Conservation (phyloP, 2,888 invertebrate genomes). For the Eilema depressum region DNA sequence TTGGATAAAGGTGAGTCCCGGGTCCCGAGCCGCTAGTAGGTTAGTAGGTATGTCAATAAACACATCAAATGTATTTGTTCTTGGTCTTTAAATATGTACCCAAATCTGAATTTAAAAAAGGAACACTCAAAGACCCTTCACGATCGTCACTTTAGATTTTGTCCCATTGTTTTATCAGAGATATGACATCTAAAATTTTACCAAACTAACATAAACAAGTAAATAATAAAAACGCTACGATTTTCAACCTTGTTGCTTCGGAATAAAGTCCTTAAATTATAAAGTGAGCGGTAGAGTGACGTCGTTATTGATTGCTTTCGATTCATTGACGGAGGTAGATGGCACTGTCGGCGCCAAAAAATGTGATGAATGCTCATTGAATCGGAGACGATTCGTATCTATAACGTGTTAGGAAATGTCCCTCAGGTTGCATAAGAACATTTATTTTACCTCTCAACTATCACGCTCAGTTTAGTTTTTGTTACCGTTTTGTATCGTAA, state of each 20-base stretch:
- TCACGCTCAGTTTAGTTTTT: neutral
- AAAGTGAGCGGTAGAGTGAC: conserved; percentile 21
- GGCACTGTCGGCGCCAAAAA: conserved; percentile 44
- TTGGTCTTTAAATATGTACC: neutral
- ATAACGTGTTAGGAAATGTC: conserved; percentile 49
- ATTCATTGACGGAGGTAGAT: conserved; percentile 54
- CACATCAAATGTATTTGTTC: neutral
- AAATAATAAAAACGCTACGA: neutral
- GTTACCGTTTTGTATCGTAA: conserved; percentile 7
- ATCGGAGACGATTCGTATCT: conserved; percentile 49
- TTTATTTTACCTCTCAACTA: conserved; percentile 15
- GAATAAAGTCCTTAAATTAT: conserved; percentile 11
- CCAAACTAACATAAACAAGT: conserved; percentile 5
- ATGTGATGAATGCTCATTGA: conserved; percentile 59
- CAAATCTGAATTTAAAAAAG: conserved; percentile 17
- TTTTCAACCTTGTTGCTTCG: neutral
- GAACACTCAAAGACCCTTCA: conserved; percentile 23
- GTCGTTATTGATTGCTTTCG: conserved; percentile 48
- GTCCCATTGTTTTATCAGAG: conserved; percentile 48
- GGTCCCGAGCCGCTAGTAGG: no score
- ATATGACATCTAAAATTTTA: conserved; percentile 41
- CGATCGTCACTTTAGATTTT: conserved; percentile 41
- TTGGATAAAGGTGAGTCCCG: no score
- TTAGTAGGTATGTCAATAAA: neutral
- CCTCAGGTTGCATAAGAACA: conserved; percentile 14